Evolutionary conservation across 2,113 vertebrate species (phyloP).

Genomic region (Malurus cyaneus): DNA sequence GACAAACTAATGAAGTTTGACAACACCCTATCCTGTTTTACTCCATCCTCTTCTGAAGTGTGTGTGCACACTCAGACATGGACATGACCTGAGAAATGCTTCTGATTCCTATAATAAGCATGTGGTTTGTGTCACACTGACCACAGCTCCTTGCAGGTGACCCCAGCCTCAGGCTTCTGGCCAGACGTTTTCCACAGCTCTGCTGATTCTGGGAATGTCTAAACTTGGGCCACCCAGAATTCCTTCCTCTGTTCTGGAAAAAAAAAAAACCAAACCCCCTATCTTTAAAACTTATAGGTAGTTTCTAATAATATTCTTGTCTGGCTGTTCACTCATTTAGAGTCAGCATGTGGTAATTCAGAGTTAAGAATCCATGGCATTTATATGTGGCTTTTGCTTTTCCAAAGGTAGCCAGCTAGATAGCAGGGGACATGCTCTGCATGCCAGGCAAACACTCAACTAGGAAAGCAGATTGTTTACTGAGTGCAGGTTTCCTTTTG

Average conservation of each 20-base stretch:
- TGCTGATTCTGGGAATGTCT: not conserved
- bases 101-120: not conserved
- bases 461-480: not conserved
- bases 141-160: not conserved
- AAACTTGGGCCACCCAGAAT: not conserved
- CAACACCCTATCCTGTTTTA: not conserved
- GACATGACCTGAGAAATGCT: not conserved
- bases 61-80: not conserved
- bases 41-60: not conserved
- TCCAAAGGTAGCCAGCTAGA: not conserved
- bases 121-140: not conserved
- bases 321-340: not conserved
- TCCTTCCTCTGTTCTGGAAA: not conserved
- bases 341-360: not conserved
- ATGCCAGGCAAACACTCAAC: not conserved
- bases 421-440: not conserved
- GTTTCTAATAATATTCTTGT: not conserved
- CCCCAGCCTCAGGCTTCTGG: not conserved
- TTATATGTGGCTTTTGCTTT: not conserved
- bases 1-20: not conserved
- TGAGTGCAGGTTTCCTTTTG: not conserved
- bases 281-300: not conserved
- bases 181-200: not conserved
- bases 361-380: not conserved
- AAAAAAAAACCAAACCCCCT: rapidly evolving